Conservation (phyloP, 2,888 invertebrate species). For the Dryobota labecula region DNA sequence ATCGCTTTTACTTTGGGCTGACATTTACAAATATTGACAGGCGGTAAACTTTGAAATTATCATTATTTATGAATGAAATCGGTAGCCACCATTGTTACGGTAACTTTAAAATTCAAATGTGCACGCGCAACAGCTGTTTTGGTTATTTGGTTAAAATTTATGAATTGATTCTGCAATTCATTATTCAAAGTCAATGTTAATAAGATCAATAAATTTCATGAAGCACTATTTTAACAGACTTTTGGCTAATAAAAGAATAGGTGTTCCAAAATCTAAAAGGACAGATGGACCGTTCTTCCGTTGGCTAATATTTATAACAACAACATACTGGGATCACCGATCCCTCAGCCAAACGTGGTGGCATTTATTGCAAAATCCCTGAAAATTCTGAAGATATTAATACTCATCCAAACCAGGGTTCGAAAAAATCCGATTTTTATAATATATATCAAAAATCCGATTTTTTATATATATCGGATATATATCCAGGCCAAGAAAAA, state of each 20-base stretch:
- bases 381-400: too few species aligned
- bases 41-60: not conserved
- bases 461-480: too few species aligned
- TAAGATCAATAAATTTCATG: not conserved
- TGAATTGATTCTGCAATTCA: not conserved
- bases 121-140: conserved; percentile 19
- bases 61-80: conserved; percentile 40
- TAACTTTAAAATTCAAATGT: conserved; percentile 13
- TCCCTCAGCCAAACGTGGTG: not conserved
- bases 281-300: not conserved
- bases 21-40: conserved; percentile 40
- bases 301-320: not conserved
- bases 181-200: not conserved
- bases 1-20: conserved; percentile 19
- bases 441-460: too few species aligned
- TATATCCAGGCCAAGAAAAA: too few species aligned
- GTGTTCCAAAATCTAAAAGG: too few species aligned
- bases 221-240: not conserved
- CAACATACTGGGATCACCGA: not conserved
- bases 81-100: conserved; percentile 10
- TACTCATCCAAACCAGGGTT: too few species aligned
- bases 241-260: not conserved
- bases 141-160: not conserved
- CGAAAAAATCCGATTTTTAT: too few species aligned
- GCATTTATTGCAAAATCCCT: not conserved